Evolutionary conservation across 2,113 vertebrate species (phyloP).

Genomic region (Trogon surrucura): DNA sequence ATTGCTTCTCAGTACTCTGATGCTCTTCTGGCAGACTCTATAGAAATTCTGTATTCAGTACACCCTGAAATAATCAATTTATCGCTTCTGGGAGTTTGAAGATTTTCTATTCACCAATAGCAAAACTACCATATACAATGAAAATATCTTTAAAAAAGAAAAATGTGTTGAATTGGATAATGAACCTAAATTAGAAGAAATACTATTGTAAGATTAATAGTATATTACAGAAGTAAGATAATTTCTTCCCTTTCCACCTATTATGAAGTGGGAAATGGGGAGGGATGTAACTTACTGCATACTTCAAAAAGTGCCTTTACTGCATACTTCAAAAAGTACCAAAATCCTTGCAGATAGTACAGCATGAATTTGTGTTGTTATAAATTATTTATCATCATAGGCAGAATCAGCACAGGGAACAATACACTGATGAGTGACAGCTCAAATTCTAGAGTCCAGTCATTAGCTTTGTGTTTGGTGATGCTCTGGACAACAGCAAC

Average conservation of each 20-base stretch:
- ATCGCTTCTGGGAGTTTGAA: neutral
- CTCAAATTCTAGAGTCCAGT: neutral
- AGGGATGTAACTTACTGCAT: neutral
- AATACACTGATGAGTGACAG: neutral
- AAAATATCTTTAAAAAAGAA: neutral
- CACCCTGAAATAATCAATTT: neutral
- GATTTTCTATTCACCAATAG: neutral
- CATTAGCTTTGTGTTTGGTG: neutral
- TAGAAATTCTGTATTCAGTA: neutral
- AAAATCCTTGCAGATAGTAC: neutral
- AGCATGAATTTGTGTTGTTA: accelerated
- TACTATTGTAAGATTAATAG: neutral
- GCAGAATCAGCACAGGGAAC: neutral
- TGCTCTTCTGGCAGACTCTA: accelerated
- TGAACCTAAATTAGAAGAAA: neutral
- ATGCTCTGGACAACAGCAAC: neutral
- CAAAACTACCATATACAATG: neutral
- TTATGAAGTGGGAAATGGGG: neutral
- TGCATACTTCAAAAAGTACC: neutral
- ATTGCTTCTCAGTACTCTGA: neutral
- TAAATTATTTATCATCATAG: neutral
- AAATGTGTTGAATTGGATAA: neutral
- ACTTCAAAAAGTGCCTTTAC: neutral
- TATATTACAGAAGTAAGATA: neutral
- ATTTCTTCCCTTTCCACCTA: neutral